These are phyloP conservation scores for human (Homo sapiens) DNA, from an alignment of 2,113 vertebrate species.

Conservation along the genomic window GRCh38 chr13:110693501-110694000, in stretches of 20 bases:
- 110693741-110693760: too few relatives aligned
- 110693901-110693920: not conserved
- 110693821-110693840: too few relatives aligned
- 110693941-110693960: not conserved
- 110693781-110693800: accelerated
- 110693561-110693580: too few relatives aligned
- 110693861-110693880: not conserved
- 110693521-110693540: too few relatives aligned
- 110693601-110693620: too few relatives aligned
- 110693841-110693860: not conserved
- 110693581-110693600: too few relatives aligned
- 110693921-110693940: not conserved
- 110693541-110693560: too few relatives aligned
- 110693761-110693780: accelerated
- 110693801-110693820: not conserved
- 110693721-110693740: accelerated
- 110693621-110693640: too few relatives aligned
- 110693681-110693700: not conserved
- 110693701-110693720: not conserved
- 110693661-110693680: not conserved
- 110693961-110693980: not conserved
- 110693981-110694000: not conserved
- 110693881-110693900: not conserved
- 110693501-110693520: too few relatives aligned
- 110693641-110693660: too few relatives aligned